These are phyloP conservation scores for Agonopterix alstromeriana DNA, from an alignment of 2,888 invertebrate genomes.

Conservation along the genomic window DNA sequence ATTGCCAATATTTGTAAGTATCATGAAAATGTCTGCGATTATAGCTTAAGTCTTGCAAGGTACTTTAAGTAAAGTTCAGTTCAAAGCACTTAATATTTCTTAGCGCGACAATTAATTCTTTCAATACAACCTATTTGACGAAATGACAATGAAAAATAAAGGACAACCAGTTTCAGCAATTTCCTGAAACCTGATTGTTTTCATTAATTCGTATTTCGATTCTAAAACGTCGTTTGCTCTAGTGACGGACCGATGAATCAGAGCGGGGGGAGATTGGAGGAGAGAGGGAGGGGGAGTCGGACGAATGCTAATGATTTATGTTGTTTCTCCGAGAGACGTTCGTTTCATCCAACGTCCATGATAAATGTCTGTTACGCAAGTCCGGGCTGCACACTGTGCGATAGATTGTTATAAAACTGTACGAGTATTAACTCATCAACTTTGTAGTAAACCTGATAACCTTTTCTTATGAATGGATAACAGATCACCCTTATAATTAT, in stretches of 20 bases:
- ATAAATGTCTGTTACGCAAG: conserved; percentile 54
- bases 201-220: conserved; percentile 8
- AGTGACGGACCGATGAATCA: conserved; percentile 43
- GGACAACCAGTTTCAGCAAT: neutral
- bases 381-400: conserved; percentile 1
- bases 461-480: no score
- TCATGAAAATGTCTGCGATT: no score
- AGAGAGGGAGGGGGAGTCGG: conserved; percentile 18
- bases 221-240: conserved; percentile 19
- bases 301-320: conserved; percentile 54
- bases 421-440: neutral
- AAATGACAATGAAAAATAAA: no score
- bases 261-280: conserved; percentile 9
- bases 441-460: neutral
- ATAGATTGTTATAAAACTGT: conserved; percentile 8
- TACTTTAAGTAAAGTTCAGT: no score
- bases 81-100: no score
- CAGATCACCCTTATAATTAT: no score
- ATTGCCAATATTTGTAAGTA: no score
- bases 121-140: no score
- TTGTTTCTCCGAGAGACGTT: conserved; percentile 42
- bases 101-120: no score
- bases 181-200: neutral
- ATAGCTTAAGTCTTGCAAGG: no score
- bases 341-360: conserved; percentile 39